Base-by-base conservation (phyloP, 2,797 vertebrate genomes). In the Arremon brunneinucha region DNA sequence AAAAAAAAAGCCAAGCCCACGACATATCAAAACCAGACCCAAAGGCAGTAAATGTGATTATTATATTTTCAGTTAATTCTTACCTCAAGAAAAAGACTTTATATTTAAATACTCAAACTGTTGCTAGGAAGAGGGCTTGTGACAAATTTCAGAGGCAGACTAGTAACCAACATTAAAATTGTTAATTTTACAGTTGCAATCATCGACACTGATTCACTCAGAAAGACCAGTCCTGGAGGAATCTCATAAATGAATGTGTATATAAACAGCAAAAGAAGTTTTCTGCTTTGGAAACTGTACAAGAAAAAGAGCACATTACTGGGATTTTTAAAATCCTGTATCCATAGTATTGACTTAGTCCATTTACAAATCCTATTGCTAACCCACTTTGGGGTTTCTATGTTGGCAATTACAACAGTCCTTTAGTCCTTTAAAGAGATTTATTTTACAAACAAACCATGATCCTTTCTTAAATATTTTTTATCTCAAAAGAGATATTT, bases 1-100 rank as follows among this genome's bases (percentile, higher is more conserved):
- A 26, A 28, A 47, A 28, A 41, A 55, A 37, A 23, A 17, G 7
- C 17, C 17, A 12, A 28, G 2, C 1, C 8, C 8, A 28, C 0
- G 1, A 55, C n/a, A 8, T 7, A 16, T 5, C 7, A n/a, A 56
- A 69, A 41, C 0, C 16, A 84, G 84, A 49, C 4, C 9, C 14
- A 60, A 4, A 50, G 23, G 2, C n/a, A 57, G 30, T 41, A 77
- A 70, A 60, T 14, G 8, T 8, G 50, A 50, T 39, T 71, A 18
- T 3, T 41, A 26, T 11, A 8, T n/a, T 69, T 62, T 26, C 15
- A 39, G 17, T 76, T 74, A 65, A 43, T 46, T 13, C 12, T 57
- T 65, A 5, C 5, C 49, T 14, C 14, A 80, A 81, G 30, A 46
- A 65, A 85, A 69, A 55, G 2, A 15, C 9, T 11, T 63, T 30